Percentiles rank a stretch among this genome's conserved stretches.
phyloP scores from a whole-genome alignment of 2,888 invertebrate genomes.

The Anoncus sp. region DNA sequence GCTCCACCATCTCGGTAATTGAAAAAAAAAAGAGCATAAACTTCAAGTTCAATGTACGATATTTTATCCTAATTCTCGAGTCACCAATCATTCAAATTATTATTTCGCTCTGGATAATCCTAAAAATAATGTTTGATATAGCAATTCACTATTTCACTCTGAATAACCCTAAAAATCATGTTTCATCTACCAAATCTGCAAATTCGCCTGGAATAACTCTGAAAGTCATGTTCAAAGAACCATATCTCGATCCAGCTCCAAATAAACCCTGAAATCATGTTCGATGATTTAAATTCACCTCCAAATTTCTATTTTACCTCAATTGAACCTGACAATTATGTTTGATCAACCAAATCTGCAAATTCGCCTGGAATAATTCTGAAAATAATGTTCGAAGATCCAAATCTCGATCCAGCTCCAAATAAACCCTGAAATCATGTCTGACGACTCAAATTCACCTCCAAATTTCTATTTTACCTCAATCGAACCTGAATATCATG shows the following conservation, averaged over 20 bases:
- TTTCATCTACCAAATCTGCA: neutral
- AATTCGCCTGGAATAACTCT: neutral
- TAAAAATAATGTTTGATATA: neutral
- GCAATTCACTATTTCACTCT: neutral
- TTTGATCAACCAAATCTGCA: neutral
- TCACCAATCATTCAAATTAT: neutral
- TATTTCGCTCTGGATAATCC: neutral
- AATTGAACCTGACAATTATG: neutral
- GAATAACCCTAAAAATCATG: neutral
- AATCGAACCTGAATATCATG: neutral
- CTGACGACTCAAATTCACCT: neutral
- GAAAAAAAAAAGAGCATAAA: slow-evolving; percentile 25
- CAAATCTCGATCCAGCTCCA: neutral
- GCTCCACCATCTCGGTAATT: slow-evolving; percentile 88
- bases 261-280: neutral
- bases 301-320: neutral
- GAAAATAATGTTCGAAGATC: neutral
- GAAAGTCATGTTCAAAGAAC: neutral
- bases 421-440: neutral
- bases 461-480: neutral
- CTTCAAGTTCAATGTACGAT: too few relatives aligned
- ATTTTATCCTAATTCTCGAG: neutral
- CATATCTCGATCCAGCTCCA: neutral
- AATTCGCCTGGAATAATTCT: neutral
- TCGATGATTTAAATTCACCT: neutral